Conservation (phyloP, 2,888 invertebrate genomes). For the Andrena trimmerana region DNA sequence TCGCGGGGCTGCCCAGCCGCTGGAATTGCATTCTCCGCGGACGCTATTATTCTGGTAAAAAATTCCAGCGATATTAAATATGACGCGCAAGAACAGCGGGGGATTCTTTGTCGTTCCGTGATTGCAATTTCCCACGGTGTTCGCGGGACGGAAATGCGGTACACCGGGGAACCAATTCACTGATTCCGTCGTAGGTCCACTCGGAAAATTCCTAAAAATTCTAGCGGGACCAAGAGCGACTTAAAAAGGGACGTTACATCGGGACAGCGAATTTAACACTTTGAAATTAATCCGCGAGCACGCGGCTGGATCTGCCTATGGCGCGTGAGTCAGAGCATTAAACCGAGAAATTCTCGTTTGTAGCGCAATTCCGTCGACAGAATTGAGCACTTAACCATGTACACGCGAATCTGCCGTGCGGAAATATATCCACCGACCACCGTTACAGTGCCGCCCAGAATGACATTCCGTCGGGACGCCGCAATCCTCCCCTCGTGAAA, state of each 20-base stretch:
- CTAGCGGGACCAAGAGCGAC: neutral
- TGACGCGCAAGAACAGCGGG: neutral
- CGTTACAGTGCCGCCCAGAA: constrained; percentile 33
- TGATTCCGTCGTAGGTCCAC: too few species aligned
- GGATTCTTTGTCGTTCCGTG: constrained; percentile 11
- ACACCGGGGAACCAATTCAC: neutral
- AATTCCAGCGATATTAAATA: constrained; percentile 35
- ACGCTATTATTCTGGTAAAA: constrained; percentile 15
- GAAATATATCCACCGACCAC: constrained; percentile 55
- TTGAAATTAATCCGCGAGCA: constrained; percentile 29
- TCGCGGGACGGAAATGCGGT: neutral
- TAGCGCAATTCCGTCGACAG: constrained; percentile 47
- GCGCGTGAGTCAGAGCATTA: constrained; percentile 41
- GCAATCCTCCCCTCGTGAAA: constrained; percentile 47
- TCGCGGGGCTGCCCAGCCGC: neutral
- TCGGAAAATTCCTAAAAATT: too few species aligned
- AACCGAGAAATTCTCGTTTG: constrained; percentile 50
- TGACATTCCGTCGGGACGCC: constrained; percentile 46
- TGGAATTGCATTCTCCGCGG: neutral
- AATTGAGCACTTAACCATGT: constrained; percentile 61
- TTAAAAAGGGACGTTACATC: neutral
- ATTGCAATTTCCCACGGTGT: constrained; percentile 24
- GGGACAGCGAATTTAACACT: constrained; percentile 13
- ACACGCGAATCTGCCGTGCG: constrained; percentile 55
- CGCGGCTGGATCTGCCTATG: neutral